Base-by-base conservation (phyloP, 2,113 vertebrate species). In the Panthera leo region DNA sequence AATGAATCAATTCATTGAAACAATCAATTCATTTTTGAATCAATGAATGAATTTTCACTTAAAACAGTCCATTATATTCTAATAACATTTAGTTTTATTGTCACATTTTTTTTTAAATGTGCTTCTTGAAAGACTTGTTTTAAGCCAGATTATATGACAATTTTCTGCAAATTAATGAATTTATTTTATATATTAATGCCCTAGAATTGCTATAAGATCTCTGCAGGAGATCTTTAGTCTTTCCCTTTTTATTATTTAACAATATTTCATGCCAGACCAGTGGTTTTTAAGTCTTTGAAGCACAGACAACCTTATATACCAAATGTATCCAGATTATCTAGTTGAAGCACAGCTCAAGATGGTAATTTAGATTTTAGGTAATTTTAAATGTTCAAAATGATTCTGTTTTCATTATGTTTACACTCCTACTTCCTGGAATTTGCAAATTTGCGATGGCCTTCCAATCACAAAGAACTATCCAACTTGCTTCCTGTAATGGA, bases 361-460 rank as follows among this genome's bases (percentile, higher is more conserved):
- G 88, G 63, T 58, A 73, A 94, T 94, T 96, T 94, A 85, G 51
- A 12, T 94, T 96, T 86, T 65, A 93, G 83, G 61, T 94, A 53
- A 96, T 94, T 86, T 89, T 79, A 95, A 95, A 71, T 7, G 0
- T 76, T 95, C 39, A 42, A 61, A 58, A 86, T 68, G 39, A 96
- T 95, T 96, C 68, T 95, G 23, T 88, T 97, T 95, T 89, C 67
- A 42, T 89, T 79, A 34, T 91, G 85, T 84, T 93, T 95, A 89
- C 58, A 19, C 25, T 68, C n/a, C 34, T 48, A 31, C 73, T 92
- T 93, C 82, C 82, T 94, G 82, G 23, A 90, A 90, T 85, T 82
- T 53, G 86, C 61, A 96, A 67, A 97, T 88, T 71, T 79, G 58
- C 55, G 91, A 5, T 45, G 23, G 16, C 95, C 63, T 95, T 45